Evolutionary conservation across 2,888 invertebrate species (phyloP).

Genomic region (Eristalis pertinax): DNA sequence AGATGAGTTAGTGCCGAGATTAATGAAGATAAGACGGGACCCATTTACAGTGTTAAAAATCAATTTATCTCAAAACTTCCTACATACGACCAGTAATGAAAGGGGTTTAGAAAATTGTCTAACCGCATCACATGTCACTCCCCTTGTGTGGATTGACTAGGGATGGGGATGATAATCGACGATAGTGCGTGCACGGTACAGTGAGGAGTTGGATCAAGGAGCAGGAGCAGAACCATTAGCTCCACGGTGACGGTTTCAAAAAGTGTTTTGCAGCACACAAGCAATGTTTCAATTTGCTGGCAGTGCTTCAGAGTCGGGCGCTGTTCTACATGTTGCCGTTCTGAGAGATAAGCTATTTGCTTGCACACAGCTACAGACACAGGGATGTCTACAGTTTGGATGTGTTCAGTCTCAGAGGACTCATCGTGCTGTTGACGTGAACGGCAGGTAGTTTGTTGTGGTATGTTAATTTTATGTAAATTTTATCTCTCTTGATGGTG

Average conservation of each 20-base stretch:
- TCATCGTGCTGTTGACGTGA: background rate
- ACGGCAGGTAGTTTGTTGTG: background rate
- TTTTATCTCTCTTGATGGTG: background rate
- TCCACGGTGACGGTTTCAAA: no score
- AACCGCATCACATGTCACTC: background rate
- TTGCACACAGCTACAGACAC: background rate
- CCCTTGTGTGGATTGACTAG: no score
- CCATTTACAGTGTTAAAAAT: background rate
- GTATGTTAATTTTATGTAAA: background rate
- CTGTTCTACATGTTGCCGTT: background rate
- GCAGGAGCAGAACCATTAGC: no score
- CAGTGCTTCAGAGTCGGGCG: no score
- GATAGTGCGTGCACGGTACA: background rate
- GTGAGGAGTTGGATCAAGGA: no score
- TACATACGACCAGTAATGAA: background rate
- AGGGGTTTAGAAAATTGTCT: background rate
- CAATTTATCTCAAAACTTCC: background rate
- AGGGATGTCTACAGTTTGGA: background rate
- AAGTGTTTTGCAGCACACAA: no score
- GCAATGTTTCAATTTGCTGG: no score
- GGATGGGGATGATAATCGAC: no score
- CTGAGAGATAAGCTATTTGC: background rate
- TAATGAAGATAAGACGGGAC: background rate
- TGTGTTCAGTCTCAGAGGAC: background rate
- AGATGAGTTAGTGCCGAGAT: background rate